These are phyloP conservation scores for Leptopilina boulardi DNA, from an alignment of 1,140 invertebrate species.

Conservation along the genomic window DNA sequence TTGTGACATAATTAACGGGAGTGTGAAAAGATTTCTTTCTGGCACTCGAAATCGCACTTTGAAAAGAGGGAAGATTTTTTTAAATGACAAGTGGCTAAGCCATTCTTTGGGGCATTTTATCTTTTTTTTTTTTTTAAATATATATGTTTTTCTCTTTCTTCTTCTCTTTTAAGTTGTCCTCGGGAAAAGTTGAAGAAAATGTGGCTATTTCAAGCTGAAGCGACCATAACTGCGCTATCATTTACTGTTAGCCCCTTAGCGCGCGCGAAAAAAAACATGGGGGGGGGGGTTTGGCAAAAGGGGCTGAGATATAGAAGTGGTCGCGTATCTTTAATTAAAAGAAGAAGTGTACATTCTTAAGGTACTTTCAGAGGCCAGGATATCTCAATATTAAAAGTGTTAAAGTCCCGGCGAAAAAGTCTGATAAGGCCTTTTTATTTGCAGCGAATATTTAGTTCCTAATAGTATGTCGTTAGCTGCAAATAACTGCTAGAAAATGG, in stretches of 20 bases:
- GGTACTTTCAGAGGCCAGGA: slow-evolving; percentile 47
- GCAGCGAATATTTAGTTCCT: slow-evolving; percentile 11
- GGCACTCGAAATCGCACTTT: slow-evolving; percentile 40
- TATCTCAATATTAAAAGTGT: slow-evolving; percentile 60
- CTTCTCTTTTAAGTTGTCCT: slow-evolving; percentile 40
- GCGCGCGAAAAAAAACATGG: slow-evolving; percentile 50
- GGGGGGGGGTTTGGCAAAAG: slow-evolving; percentile 27
- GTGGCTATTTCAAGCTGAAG: slow-evolving; percentile 43
- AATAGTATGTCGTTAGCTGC: slow-evolving; percentile 8
- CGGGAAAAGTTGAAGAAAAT: slow-evolving; percentile 40
- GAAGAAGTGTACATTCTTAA: slow-evolving; percentile 47
- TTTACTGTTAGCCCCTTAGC: slow-evolving; percentile 69
- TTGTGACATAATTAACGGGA: slow-evolving; percentile 65
- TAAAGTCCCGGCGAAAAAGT: slow-evolving; percentile 54
- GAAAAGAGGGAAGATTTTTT: slow-evolving; percentile 43
- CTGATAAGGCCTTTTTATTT: slow-evolving; percentile 49
- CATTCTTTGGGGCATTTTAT: slow-evolving; percentile 53
- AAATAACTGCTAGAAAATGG: not conserved
- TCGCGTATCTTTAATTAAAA: slow-evolving; percentile 75
- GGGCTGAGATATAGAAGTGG: slow-evolving; percentile 64
- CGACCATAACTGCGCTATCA: slow-evolving; percentile 71
- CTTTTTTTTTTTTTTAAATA: too few relatives aligned
- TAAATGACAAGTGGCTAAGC: slow-evolving; percentile 60
- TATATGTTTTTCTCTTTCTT: slow-evolving; percentile 34
- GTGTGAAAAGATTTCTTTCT: slow-evolving; percentile 50